Conservation (phyloP, 2,797 vertebrate genomes). For the Pampus argenteus region DNA sequence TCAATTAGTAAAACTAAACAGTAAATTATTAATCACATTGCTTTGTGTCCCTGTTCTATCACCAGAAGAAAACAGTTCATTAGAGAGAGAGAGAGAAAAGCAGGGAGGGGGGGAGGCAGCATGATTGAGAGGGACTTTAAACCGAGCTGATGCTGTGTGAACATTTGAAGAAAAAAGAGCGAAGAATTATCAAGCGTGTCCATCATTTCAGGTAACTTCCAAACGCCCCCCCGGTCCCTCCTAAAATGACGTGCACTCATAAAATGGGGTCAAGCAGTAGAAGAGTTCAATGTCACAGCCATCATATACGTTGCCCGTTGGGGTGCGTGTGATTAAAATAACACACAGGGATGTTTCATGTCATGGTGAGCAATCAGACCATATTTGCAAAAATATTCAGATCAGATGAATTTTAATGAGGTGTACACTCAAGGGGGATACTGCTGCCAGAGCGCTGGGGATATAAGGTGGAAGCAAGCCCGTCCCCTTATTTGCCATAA, state of each 20-base stretch:
- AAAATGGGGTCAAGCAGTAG: slow-evolving; percentile 89
- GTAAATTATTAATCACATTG: slow-evolving; percentile 88
- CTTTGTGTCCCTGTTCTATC: slow-evolving; percentile 87
- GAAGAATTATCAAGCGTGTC: slow-evolving; percentile 80
- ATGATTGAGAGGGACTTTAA: slow-evolving; percentile 86
- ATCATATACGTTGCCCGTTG: slow-evolving; percentile 90
- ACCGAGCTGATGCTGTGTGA: slow-evolving; percentile 81
- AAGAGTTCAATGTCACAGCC: slow-evolving; percentile 92
- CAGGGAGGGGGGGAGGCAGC: slow-evolving; percentile 1
- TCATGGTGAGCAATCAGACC: slow-evolving; percentile 97
- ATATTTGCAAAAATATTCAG: slow-evolving; percentile 99
- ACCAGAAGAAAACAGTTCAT: slow-evolving; percentile 85
- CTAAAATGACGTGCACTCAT: slow-evolving; percentile 68
- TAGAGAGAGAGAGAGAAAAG: slow-evolving; percentile 65
- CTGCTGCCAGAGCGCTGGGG: slow-evolving; percentile 85
- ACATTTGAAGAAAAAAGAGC: slow-evolving; percentile 76
- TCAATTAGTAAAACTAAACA: slow-evolving; percentile 90
- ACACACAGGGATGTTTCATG: slow-evolving; percentile 93
- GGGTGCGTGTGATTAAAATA: slow-evolving; percentile 92
- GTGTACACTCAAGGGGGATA: slow-evolving; percentile 95
- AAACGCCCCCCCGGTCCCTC: slow-evolving; percentile 38
- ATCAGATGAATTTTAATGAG: slow-evolving; percentile 99
- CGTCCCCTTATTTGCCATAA: slow-evolving; percentile 97
- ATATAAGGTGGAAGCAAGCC: slow-evolving; percentile 73
- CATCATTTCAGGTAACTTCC: slow-evolving; percentile 81